Conservation (phyloP, 2,888 invertebrate species). For the Ferrisia virgata region DNA sequence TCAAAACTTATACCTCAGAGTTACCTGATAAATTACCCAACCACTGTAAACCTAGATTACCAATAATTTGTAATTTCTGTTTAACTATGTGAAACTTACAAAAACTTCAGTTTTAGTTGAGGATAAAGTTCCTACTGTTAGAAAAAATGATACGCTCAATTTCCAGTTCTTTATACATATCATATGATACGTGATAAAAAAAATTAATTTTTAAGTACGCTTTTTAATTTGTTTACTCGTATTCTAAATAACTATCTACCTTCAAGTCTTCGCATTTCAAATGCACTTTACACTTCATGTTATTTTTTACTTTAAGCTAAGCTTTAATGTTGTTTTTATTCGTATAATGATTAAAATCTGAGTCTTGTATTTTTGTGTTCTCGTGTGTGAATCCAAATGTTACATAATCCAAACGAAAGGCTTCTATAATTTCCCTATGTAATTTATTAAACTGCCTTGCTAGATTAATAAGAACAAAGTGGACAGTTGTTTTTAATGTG, state of each 20-base stretch:
- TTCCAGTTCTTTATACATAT: slow-evolving; percentile 13
- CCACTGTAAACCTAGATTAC: too few relatives aligned
- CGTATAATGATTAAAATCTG: not conserved
- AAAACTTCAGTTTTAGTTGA: not conserved
- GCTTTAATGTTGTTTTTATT: slow-evolving; percentile 13
- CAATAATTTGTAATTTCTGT: too few relatives aligned
- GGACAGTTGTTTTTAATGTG: not conserved
- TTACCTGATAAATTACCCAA: not conserved
- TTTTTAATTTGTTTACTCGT: slow-evolving; percentile 20
- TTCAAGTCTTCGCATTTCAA: slow-evolving; percentile 24
- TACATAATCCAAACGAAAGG: not conserved
- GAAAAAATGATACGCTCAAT: not conserved
- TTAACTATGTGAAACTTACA: too few relatives aligned
- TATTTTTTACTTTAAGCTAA: slow-evolving; percentile 22
- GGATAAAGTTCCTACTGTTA: slow-evolving; percentile 8
- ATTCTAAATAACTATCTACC: not conserved
- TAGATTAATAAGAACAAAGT: not conserved
- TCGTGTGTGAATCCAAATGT: not conserved
- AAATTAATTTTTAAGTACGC: slow-evolving; percentile 15
- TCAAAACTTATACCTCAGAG: not conserved
- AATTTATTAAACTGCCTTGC: not conserved
- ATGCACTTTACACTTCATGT: slow-evolving; percentile 20
- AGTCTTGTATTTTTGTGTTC: not conserved
- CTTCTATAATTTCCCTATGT: not conserved
- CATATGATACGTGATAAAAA: slow-evolving; percentile 16